Percentiles rank a stretch among this genome's conserved stretches.
Evolutionary conservation across 2,888 invertebrate species (phyloP).

Genomic region (Nemurella pictetii): DNA sequence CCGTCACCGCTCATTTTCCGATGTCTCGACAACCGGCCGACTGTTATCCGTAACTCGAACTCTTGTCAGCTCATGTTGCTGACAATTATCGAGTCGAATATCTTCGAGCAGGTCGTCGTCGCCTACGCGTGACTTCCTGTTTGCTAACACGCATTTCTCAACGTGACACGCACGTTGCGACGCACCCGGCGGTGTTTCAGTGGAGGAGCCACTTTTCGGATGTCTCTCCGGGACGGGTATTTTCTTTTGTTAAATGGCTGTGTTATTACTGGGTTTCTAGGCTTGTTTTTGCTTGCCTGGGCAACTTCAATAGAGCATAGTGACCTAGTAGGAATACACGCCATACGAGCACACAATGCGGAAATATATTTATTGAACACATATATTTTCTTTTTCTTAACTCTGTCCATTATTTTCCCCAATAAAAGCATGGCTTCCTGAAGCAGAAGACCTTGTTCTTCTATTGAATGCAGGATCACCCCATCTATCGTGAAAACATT

Average conservation of each 20-base stretch:
- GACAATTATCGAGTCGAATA: neutral
- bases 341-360: neutral
- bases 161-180: neutral
- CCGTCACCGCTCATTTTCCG: neutral
- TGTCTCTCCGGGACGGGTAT: too few relatives aligned
- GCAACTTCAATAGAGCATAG: neutral
- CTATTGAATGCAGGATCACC: neutral
- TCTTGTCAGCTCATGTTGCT: neutral
- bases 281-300: too few relatives aligned
- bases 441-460: neutral
- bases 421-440: neutral
- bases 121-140: neutral
- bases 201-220: neutral
- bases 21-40: neutral
- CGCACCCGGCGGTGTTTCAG: neutral
- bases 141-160: neutral
- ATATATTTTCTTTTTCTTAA: neutral
- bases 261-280: neutral
- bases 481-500: neutral
- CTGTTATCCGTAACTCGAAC: neutral
- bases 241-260: neutral
- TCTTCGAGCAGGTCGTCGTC: neutral
- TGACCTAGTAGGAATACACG: neutral
- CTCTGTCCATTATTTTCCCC: neutral
- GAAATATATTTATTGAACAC: neutral